Evolutionary conservation across 1,140 invertebrate species (phyloP), one percentile per base, ranked within the genome.

Genomic region (Battus philenor): DNA sequence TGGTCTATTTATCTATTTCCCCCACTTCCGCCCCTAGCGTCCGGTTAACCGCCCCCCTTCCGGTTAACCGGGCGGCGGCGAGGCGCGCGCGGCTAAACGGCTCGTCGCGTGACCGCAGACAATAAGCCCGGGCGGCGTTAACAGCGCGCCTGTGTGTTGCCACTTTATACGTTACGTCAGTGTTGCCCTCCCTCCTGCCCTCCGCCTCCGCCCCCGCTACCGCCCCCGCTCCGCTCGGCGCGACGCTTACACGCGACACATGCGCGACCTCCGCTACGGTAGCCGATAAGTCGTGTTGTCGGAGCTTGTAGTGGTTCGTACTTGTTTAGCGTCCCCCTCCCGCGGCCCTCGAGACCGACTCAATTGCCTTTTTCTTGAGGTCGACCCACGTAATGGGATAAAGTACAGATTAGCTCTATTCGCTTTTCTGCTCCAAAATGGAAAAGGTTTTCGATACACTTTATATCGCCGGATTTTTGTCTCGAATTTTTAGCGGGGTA

Each of bases 121-220:
- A 84, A 84, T 84, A 81, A 84, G 80, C 77, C 74, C 80, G 68
- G 76, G 63, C 70, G 67, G 76, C 77, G 80, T 81, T 81, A 84
- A 78, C 74, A 78, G 74, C 80, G 76, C 76, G 80, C 77, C 75
- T 84, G 73, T 81, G 77, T 84, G 80, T 81, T 81, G 69, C 80
- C 80, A 78, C 80, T 84, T 84, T 84, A 84, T 84, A 81, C 62
- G 80, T 87, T 86, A 87, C 87, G 87, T 87, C 80, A 72, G 63
- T 66, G 50, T 54, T 59, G 61, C 44, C 38, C 54, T 47, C 54
- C 58, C 55, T 20, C 44, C 3, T 3, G 20, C n/a, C n/a, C n/a
- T n/a, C 52, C 24, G 55, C 27, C 45, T 41, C 46, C 43, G 47
- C 57, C 41, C 44, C 45, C 57, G 44, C 47, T 51, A 54, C 50